Percentiles rank a stretch among this genome's conserved stretches.
These are phyloP conservation scores for Neosilurus mollespiculum DNA, from an alignment of 2,797 vertebrate genomes.

Conservation along the genomic window DNA sequence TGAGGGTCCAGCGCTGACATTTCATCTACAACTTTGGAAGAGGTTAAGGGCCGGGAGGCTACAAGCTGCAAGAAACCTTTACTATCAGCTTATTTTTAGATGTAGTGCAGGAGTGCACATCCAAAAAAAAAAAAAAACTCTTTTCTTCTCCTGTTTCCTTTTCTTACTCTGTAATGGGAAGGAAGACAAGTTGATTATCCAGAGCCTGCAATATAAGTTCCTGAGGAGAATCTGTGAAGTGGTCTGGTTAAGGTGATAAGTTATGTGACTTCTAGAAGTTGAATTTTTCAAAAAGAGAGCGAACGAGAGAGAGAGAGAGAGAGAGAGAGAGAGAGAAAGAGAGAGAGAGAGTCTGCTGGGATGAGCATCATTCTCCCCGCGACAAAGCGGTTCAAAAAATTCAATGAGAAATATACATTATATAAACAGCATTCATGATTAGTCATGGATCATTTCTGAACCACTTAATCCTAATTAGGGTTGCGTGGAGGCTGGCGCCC, in stretches of 20 bases:
- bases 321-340: too few relatives aligned
- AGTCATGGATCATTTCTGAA: too few relatives aligned
- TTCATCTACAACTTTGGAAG: conserved; percentile 64
- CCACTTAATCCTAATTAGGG: too few relatives aligned
- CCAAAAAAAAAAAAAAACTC: conserved; percentile 36
- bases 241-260: not conserved
- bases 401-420: too few relatives aligned
- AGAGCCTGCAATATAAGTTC: not conserved
- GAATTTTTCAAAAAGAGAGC: not conserved
- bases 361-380: too few relatives aligned
- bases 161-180: conserved; percentile 26
- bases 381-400: too few relatives aligned
- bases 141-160: conserved; percentile 39
- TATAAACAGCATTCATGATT: too few relatives aligned
- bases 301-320: too few relatives aligned
- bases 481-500: too few relatives aligned
- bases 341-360: too few relatives aligned
- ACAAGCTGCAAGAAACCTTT: conserved; percentile 60
- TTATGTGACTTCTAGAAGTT: not conserved
- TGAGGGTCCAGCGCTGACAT: conserved; percentile 63
- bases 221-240: not conserved
- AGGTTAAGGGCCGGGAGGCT: conserved; percentile 62
- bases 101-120: conserved; percentile 32
- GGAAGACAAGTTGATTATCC: conserved; percentile 19
- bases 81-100: conserved; percentile 61